Conservation (phyloP, 2,888 invertebrate genomes). For the Drosophila colorata region DNA sequence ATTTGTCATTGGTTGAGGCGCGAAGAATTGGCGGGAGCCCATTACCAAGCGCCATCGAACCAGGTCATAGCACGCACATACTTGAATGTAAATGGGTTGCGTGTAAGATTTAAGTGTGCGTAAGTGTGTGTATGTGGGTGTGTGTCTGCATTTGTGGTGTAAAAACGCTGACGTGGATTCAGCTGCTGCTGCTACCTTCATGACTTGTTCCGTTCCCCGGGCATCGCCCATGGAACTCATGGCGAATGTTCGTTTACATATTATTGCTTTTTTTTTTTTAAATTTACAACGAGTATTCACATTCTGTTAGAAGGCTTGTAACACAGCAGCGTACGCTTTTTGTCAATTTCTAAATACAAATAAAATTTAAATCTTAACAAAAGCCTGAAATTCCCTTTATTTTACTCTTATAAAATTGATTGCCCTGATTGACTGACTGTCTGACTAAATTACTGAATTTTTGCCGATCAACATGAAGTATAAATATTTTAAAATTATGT, state of each 20-base stretch:
- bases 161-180: constrained; percentile 58
- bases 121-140: constrained; percentile 7
- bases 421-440: too few relatives aligned
- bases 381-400: too few relatives aligned
- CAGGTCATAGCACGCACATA: constrained; percentile 6
- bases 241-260: too few relatives aligned
- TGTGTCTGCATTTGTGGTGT: constrained; percentile 11
- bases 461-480: too few relatives aligned
- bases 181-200: constrained; percentile 13
- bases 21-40: constrained; percentile 36
- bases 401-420: too few relatives aligned
- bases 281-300: constrained; percentile 5
- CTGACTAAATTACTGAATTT: too few relatives aligned
- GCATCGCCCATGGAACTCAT: constrained; percentile 2
- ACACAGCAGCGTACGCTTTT: background rate
- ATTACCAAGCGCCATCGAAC: background rate
- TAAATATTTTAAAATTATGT: too few relatives aligned
- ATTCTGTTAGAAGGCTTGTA: background rate
- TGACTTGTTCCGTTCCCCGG: background rate
- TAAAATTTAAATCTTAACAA: too few relatives aligned
- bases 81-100: constrained; percentile 25
- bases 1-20: constrained; percentile 63
- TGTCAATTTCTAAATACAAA: background rate
- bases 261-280: constrained; percentile 1
- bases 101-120: constrained; percentile 13